These are phyloP conservation scores for Enteromius thamalakanensis DNA, from an alignment of 2,797 vertebrate species.

Conservation along the genomic window DNA sequence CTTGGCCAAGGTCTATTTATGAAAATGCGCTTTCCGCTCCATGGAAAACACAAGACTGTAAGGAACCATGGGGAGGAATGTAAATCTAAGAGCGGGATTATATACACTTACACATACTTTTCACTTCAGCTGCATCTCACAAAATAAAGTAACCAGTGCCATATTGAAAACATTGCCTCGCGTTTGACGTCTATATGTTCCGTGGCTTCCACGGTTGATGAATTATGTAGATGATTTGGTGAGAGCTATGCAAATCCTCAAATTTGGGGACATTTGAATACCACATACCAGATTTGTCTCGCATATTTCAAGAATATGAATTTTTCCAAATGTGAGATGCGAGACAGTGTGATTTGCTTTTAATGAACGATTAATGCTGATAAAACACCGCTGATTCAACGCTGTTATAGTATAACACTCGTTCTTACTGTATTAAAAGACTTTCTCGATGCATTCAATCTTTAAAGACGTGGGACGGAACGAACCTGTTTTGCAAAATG, in stretches of 20 bases:
- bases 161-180: constrained; percentile 22
- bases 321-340: neutral
- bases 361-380: constrained; percentile 20
- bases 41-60: constrained; percentile 81
- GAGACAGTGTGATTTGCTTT: neutral
- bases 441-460: neutral
- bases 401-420: neutral
- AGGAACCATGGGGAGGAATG: constrained; percentile 73
- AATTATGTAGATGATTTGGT: constrained; percentile 57
- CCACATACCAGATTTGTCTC: neutral
- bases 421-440: neutral
- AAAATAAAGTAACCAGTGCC: constrained; percentile 57
- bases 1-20: constrained; percentile 97
- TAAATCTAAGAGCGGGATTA: constrained; percentile 75
- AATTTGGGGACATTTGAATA: constrained; percentile 11
- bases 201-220: constrained; percentile 47
- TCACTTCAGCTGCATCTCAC: constrained; percentile 43
- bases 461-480: constrained; percentile 13
- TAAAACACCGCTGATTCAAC: constrained; percentile 21
- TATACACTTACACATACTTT: constrained; percentile 60
- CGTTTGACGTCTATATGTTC: constrained; percentile 57
- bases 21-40: constrained; percentile 92
- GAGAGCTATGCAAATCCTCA: constrained; percentile 58
- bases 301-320: neutral
- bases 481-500: constrained; percentile 58